These are phyloP conservation scores for Pandemis corylana DNA, from an alignment of 2,888 invertebrate species.

Conservation along the genomic window DNA sequence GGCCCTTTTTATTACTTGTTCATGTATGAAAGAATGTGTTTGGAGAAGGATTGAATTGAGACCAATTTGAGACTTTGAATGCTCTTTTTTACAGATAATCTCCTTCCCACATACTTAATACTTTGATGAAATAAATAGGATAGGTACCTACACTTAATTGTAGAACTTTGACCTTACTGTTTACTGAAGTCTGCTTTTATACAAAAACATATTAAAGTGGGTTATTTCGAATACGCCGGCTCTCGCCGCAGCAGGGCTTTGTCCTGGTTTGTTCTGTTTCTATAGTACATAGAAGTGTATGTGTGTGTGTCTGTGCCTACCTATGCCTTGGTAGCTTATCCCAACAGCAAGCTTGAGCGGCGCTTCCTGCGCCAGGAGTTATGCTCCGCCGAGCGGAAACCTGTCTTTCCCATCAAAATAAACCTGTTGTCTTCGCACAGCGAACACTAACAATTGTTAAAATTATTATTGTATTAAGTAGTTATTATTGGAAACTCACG, in stretches of 20 bases:
- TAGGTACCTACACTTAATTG: too few relatives aligned
- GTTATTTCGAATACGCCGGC: too few relatives aligned
- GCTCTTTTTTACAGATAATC: too few relatives aligned
- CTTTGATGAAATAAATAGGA: too few relatives aligned
- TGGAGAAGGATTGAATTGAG: slow-evolving; percentile 13
- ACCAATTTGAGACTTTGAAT: too few relatives aligned
- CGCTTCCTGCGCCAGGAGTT: slow-evolving; percentile 19
- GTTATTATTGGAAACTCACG: too few relatives aligned
- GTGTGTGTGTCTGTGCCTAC: background rate
- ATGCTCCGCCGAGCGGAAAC: slow-evolving; percentile 70
- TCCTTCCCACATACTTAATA: too few relatives aligned
- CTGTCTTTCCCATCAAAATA: slow-evolving; percentile 61
- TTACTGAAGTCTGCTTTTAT: too few relatives aligned
- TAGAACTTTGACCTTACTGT: too few relatives aligned
- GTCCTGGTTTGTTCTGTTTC: too few relatives aligned
- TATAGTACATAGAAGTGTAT: background rate
- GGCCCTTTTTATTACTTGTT: slow-evolving; percentile 26
- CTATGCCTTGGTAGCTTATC: background rate
- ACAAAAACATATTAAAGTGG: too few relatives aligned
- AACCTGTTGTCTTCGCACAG: background rate
- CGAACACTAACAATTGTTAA: background rate
- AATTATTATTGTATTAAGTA: background rate
- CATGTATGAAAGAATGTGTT: slow-evolving; percentile 27
- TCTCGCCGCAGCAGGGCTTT: too few relatives aligned
- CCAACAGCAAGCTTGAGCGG: background rate